A percentile compares a stretch with the other conserved stretches of the same genome.
Conservation (phyloP, 1,140 invertebrate genomes). For the Bombus balteatus region DNA sequence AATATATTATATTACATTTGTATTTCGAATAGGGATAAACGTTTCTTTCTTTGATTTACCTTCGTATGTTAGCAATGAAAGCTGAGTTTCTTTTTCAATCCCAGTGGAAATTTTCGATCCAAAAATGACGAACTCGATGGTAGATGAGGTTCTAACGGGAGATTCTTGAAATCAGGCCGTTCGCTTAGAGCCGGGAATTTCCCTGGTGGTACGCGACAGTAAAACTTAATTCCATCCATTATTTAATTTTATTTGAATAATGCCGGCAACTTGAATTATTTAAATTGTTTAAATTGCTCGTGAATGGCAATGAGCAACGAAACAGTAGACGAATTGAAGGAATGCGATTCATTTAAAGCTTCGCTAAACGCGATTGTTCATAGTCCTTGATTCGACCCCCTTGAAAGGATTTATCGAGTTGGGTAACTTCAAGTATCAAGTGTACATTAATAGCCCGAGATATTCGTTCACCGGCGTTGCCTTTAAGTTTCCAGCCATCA, state of each 20-base stretch:
- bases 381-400: neutral
- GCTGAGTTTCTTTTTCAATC: neutral
- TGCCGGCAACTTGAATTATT: constrained; percentile 18
- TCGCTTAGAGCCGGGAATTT: constrained; percentile 15
- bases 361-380: neutral
- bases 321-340: neutral
- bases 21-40: neutral
- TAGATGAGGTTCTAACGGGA: neutral
- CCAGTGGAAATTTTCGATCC: neutral
- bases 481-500: neutral
- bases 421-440: neutral
- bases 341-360: constrained; percentile 24
- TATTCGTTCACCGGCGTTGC: neutral
- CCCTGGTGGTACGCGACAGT: constrained; percentile 34
- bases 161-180: constrained; percentile 10
- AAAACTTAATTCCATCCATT: constrained; percentile 41
- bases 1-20: neutral
- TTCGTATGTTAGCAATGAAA: neutral
- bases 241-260: constrained; percentile 51
- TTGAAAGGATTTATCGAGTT: neutral
- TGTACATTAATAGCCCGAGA: neutral
- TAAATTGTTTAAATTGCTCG: constrained; percentile 36
- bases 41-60: neutral
- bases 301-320: neutral
- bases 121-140: neutral